Evolutionary conservation across 35 echinoderm and acorn worm species (phyloP).

Genomic region (Heliocidaris erythrogramma): DNA sequence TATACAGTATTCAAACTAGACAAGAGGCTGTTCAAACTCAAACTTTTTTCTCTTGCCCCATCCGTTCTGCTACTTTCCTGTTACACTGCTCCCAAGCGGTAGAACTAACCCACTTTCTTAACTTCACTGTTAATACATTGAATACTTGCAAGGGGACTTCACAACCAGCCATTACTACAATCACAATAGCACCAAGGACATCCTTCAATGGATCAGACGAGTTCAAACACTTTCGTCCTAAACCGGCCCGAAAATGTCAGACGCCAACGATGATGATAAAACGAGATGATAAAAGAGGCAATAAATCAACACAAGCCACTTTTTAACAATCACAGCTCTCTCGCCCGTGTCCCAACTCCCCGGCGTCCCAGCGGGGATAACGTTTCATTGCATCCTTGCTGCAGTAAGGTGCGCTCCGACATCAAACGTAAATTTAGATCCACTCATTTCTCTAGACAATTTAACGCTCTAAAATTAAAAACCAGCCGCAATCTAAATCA

Average conservation of each 20-base stretch:
- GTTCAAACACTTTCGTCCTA: background rate
- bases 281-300: slow-evolving; percentile 2
- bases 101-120: too few relatives aligned
- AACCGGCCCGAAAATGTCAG: background rate
- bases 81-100: background rate
- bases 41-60: too few relatives aligned
- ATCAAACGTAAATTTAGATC: background rate
- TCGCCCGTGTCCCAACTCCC: background rate
- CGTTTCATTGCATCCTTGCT: background rate
- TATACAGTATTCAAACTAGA: too few relatives aligned
- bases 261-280: slow-evolving; percentile 16
- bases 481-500: slow-evolving; percentile 1
- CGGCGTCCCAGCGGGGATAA: background rate
- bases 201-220: background rate
- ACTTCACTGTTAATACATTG: background rate
- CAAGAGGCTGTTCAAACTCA: too few relatives aligned
- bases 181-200: background rate
- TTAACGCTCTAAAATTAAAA: background rate
- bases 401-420: background rate
- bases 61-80: background rate
- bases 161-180: background rate
- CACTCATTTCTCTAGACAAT: background rate
- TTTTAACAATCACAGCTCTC: background rate
- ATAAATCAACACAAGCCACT: slow-evolving; percentile 12
- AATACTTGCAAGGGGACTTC: background rate